Percentiles rank a stretch among this genome's conserved stretches.
These are phyloP conservation scores for Atethmia centrago DNA, from an alignment of 2,888 invertebrate genomes.

Conservation along the genomic window DNA sequence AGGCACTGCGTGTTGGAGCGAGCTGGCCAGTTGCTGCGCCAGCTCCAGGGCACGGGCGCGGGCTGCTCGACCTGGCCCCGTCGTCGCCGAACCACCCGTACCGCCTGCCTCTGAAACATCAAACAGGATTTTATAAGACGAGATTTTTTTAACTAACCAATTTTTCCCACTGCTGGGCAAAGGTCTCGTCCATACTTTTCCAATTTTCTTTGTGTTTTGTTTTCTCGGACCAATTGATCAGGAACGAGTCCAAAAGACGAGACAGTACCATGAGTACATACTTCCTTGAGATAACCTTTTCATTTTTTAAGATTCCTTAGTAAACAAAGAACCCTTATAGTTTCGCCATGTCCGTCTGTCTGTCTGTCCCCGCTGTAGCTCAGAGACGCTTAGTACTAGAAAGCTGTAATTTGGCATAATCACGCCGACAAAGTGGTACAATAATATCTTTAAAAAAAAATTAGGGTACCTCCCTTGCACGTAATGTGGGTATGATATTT, in stretches of 20 bases:
- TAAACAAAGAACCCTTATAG: too few species aligned
- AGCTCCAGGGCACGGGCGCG: constrained; percentile 91
- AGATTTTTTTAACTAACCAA: not conserved
- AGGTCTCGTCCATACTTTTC: not conserved
- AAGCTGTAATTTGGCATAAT: too few species aligned
- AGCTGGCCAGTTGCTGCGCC: constrained; percentile 91
- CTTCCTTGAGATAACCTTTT: too few species aligned
- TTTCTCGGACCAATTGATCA: not conserved
- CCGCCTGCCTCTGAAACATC: constrained; percentile 82
- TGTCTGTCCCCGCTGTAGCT: too few species aligned
- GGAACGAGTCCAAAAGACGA: not conserved
- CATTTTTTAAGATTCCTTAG: too few species aligned
- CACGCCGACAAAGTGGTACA: too few species aligned
- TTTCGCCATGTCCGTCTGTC: too few species aligned
- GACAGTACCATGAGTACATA: too few species aligned
- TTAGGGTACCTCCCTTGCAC: too few species aligned
- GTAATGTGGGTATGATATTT: too few species aligned
- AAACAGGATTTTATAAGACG: not conserved
- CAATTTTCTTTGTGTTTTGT: not conserved
- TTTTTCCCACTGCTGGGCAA: not conserved
- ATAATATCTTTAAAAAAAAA: too few species aligned
- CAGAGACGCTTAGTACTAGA: too few species aligned
- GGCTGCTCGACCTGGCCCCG: constrained; percentile 85
- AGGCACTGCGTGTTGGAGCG: constrained; percentile 92
- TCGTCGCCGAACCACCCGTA: constrained; percentile 73